A percentile compares a stretch with the other conserved stretches of the same genome.
Evolutionary conservation across 2,888 invertebrate species (phyloP).

Genomic region (Bimastos eiseni): DNA sequence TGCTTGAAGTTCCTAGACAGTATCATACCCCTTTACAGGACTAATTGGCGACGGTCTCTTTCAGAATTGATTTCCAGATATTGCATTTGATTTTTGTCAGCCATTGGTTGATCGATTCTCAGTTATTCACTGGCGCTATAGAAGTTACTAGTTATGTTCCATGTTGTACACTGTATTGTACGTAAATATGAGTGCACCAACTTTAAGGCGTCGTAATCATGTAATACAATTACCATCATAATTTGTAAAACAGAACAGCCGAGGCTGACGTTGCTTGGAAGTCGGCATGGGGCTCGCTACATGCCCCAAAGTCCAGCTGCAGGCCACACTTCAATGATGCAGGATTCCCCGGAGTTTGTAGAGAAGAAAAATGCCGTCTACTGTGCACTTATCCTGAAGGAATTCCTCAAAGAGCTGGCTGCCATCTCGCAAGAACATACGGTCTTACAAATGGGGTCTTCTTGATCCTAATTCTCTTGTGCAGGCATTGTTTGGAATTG

Average conservation of each 20-base stretch:
- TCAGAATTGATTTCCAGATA: too few species aligned
- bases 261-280: slow-evolving; percentile 9
- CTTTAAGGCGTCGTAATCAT: too few species aligned
- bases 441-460: slow-evolving; percentile 50
- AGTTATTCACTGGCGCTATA: too few species aligned
- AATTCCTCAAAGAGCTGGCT: slow-evolving; percentile 92
- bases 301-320: slow-evolving; percentile 17
- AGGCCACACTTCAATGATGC: background rate
- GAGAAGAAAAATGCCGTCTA: slow-evolving; percentile 67
- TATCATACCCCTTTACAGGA: too few species aligned
- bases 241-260: background rate
- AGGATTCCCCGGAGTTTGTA: slow-evolving; percentile 51
- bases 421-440: slow-evolving; percentile 94
- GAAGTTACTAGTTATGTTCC: too few species aligned
- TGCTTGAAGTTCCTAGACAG: too few species aligned
- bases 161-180: too few species aligned
- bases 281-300: background rate
- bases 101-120: too few species aligned
- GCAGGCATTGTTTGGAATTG: background rate
- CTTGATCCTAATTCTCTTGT: background rate
- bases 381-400: slow-evolving; percentile 86
- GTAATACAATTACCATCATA: background rate
- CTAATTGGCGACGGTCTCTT: too few species aligned
- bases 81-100: too few species aligned
- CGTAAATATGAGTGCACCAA: too few species aligned